Conservation (phyloP, 2,797 vertebrate genomes). For the Garrulus glandarius region DNA sequence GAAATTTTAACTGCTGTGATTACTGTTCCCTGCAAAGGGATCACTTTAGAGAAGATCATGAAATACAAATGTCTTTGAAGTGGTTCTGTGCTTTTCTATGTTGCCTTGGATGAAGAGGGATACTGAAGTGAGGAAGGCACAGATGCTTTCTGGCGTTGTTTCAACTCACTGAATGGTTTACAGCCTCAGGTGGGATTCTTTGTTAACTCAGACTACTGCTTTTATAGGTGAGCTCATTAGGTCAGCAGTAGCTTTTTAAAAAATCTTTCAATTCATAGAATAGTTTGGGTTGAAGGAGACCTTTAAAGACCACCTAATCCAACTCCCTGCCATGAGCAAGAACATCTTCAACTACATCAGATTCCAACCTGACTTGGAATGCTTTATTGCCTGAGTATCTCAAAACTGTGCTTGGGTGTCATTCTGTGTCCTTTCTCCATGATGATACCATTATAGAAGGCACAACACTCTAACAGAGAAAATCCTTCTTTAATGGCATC, state of each 20-base stretch:
- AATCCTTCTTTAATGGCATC: background rate
- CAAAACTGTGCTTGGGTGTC: background rate
- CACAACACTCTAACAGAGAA: background rate
- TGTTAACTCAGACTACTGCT: background rate
- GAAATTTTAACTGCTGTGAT: constrained; percentile 46
- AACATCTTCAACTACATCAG: background rate
- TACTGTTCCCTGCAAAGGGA: constrained; percentile 19
- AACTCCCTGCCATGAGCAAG: background rate
- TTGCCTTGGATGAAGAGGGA: background rate
- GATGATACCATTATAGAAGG: background rate
- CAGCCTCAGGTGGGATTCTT: background rate
- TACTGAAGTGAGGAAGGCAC: background rate
- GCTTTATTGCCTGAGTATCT: background rate
- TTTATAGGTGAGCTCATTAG: background rate
- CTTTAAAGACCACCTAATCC: background rate
- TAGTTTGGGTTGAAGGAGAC: background rate
- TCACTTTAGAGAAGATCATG: constrained; percentile 35
- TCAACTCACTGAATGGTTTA: background rate
- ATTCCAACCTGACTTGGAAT: background rate
- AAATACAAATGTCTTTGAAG: constrained; percentile 17
- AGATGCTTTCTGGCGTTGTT: background rate
- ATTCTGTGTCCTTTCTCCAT: background rate
- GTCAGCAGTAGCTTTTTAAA: background rate
- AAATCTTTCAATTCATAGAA: background rate
- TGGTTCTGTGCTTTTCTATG: background rate